Percentiles rank a stretch among this genome's conserved stretches.
phyloP scores from a whole-genome alignment of 2,797 vertebrate genomes.

The Pseudochromis fuscus region DNA sequence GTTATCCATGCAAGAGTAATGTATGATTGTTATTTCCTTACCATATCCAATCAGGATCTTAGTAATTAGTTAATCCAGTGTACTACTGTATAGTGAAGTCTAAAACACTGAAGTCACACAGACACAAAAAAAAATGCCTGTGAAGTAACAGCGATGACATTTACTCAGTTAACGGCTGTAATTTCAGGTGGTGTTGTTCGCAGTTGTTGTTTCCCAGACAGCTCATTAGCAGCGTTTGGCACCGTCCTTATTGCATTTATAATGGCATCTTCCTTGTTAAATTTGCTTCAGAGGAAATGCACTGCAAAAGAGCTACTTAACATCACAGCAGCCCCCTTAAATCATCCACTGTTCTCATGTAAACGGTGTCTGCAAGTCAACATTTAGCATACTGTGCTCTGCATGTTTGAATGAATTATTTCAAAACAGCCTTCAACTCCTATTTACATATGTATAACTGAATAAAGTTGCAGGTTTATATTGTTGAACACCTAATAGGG shows the following conservation, averaged over 20 bases:
- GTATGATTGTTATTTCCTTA: slow-evolving; percentile 20
- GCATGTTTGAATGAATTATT: slow-evolving; percentile 29
- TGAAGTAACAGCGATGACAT: slow-evolving; percentile 57
- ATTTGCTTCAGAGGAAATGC: slow-evolving; percentile 50
- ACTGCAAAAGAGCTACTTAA: slow-evolving; percentile 26
- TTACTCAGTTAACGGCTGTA: slow-evolving; percentile 59
- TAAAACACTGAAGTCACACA: slow-evolving; percentile 28
- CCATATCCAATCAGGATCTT: slow-evolving; percentile 9
- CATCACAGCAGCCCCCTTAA: slow-evolving; percentile 6
- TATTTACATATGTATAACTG: slow-evolving; percentile 2
- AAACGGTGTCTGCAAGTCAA: slow-evolving; percentile 16
- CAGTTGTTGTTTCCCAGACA: slow-evolving; percentile 62
- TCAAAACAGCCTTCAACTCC: slow-evolving; percentile 25
- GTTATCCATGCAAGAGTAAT: slow-evolving; percentile 23
- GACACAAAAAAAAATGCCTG: slow-evolving; percentile 23
- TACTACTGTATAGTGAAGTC: slow-evolving; percentile 10
- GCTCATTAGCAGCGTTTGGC: slow-evolving; percentile 66
- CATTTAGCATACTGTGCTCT: slow-evolving; percentile 1
- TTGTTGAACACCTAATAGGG: neutral
- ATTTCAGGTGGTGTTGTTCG: slow-evolving; percentile 60
- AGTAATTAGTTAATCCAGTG: neutral
- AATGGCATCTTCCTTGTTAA: slow-evolving; percentile 49
- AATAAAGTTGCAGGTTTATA: slow-evolving; percentile 1
- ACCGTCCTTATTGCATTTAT: slow-evolving; percentile 52
- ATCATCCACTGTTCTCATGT: slow-evolving; percentile 29